These are phyloP conservation scores for Gnathochromis pfefferi DNA, from an alignment of 2,113 vertebrate genomes.

Conservation along the genomic window DNA sequence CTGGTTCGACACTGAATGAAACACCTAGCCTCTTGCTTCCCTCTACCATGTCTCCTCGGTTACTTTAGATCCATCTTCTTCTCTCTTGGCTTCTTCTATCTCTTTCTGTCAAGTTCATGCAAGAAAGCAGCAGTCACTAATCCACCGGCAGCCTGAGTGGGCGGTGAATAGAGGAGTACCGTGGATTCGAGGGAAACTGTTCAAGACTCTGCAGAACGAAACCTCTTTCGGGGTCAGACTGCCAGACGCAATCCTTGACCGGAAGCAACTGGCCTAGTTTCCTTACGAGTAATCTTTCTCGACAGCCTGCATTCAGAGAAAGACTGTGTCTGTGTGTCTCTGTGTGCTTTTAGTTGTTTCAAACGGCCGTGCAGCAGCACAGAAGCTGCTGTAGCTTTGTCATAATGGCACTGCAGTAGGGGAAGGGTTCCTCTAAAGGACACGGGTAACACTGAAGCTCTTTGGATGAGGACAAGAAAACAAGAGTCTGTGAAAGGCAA, in stretches of 20 bases:
- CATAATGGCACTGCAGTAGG: neutral
- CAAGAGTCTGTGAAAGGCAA: neutral
- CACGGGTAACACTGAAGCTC: neutral
- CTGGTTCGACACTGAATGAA: neutral
- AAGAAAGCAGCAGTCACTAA: neutral
- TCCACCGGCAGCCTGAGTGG: neutral
- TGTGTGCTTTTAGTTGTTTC: neutral
- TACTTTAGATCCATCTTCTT: neutral
- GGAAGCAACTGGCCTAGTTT: slow-evolving; percentile 30
- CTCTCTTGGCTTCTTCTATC: neutral
- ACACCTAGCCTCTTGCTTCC: neutral
- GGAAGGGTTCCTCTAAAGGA: neutral
- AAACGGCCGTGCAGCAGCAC: neutral
- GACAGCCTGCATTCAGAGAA: slow-evolving; percentile 15
- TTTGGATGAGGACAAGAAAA: neutral
- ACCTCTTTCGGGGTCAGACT: neutral
- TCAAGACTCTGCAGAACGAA: neutral
- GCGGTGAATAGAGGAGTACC: neutral
- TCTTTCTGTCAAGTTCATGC: neutral
- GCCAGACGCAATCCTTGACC: slow-evolving; percentile 13
- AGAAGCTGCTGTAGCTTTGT: neutral
- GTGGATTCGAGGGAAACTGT: neutral
- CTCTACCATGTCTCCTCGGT: neutral
- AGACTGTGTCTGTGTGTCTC: neutral
- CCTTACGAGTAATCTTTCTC: slow-evolving; percentile 12